Evolutionary conservation across 2,797 vertebrate genomes (phyloP).

Genomic region (Acipenser oxyrinchus): DNA sequence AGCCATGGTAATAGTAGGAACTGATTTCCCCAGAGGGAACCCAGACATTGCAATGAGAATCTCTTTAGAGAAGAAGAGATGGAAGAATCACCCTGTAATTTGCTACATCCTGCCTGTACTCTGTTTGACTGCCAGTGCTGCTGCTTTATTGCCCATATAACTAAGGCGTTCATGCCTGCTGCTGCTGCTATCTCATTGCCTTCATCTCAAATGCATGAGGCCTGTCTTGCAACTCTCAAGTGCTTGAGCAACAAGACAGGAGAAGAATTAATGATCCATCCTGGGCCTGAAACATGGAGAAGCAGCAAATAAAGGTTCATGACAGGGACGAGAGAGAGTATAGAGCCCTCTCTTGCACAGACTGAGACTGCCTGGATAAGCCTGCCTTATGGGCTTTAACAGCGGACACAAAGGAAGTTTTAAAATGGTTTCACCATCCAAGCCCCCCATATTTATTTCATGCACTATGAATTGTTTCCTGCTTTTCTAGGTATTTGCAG

Average conservation of each 20-base stretch:
- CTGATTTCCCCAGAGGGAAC: constrained; percentile 37
- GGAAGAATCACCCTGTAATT: constrained; percentile 30
- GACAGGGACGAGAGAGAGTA: constrained; percentile 23
- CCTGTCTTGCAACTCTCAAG: constrained; percentile 27
- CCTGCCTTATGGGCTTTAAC: too few species aligned
- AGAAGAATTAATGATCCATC: constrained; percentile 27
- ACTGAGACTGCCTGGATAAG: not conserved
- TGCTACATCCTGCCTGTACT: constrained; percentile 39
- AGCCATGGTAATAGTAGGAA: constrained; percentile 28
- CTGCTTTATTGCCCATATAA: constrained; percentile 45
- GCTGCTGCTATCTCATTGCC: constrained; percentile 29
- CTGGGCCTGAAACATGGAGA: constrained; percentile 24
- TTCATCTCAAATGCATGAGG: constrained; percentile 31
- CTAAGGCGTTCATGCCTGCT: constrained; percentile 30
- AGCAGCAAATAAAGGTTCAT: constrained; percentile 31
- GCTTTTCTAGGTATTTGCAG: too few species aligned
- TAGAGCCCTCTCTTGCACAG: constrained; percentile 3
- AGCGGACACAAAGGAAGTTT: too few species aligned
- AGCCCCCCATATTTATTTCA: too few species aligned
- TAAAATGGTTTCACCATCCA: too few species aligned
- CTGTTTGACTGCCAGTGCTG: constrained; percentile 33
- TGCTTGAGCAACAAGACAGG: constrained; percentile 13
- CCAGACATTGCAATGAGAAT: constrained; percentile 27
- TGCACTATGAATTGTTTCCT: too few species aligned
- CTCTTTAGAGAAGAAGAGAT: constrained; percentile 34